Conservation (phyloP, 2,797 vertebrate species). For the Gymnodraco acuticeps region DNA sequence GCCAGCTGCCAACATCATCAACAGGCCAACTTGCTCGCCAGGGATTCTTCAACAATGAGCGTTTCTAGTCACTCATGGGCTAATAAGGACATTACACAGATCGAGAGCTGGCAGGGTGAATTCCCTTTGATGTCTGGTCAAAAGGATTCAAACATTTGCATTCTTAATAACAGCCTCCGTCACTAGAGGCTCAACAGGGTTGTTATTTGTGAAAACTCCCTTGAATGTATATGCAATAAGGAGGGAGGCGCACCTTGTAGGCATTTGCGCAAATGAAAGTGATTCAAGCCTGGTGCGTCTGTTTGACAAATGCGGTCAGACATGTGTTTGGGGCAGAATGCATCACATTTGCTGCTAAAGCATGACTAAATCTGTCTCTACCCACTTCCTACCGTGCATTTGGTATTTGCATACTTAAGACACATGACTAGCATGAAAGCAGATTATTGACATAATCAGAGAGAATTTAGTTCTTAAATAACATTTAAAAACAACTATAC, state of each 20-base stretch:
- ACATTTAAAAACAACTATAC: neutral
- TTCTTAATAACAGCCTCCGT: neutral
- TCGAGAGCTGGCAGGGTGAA: too few species aligned
- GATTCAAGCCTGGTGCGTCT: neutral
- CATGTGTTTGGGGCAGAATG: neutral
- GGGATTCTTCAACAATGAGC: too few species aligned
- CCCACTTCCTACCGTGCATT: neutral
- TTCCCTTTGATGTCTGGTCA: too few species aligned
- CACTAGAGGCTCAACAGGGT: neutral
- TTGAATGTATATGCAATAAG: constrained; percentile 12
- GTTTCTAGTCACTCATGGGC: too few species aligned
- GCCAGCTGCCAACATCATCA: too few species aligned
- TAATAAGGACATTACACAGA: too few species aligned
- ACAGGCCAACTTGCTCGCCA: too few species aligned
- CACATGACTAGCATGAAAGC: neutral
- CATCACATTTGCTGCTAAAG: neutral
- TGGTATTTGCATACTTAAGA: neutral
- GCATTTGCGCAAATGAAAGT: neutral
- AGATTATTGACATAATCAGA: neutral
- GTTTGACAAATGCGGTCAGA: neutral
- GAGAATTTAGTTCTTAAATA: neutral
- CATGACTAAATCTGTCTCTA: neutral
- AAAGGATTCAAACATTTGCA: too few species aligned
- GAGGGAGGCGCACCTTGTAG: neutral
- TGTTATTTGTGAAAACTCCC: neutral